phyloP scores from a whole-genome alignment of 1,140 invertebrate genomes.

The Monomorium pharaonis region DNA sequence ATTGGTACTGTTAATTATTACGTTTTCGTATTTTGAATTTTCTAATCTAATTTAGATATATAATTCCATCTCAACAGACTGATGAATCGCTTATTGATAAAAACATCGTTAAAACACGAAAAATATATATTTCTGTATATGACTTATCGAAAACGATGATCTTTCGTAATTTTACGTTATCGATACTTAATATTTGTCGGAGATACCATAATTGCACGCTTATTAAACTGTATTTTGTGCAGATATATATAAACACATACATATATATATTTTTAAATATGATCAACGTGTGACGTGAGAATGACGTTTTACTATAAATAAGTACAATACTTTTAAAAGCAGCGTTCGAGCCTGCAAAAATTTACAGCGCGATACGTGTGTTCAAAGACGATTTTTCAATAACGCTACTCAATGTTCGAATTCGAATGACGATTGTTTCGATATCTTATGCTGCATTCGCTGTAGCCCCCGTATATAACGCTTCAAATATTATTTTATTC shows the following conservation, averaged over 20 bases:
- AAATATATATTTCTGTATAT: not conserved
- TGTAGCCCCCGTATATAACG: too few relatives aligned
- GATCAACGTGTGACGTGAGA: not conserved
- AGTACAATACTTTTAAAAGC: slow-evolving; percentile 10
- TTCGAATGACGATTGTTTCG: not conserved
- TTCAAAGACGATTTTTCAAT: slow-evolving; percentile 2
- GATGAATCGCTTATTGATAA: slow-evolving; percentile 62
- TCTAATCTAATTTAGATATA: slow-evolving; percentile 52
- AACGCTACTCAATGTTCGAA: not conserved
- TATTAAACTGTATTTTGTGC: slow-evolving; percentile 19
- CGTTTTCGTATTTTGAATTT: slow-evolving; percentile 25
- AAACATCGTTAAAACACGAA: slow-evolving; percentile 7
- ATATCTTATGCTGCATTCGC: not conserved
- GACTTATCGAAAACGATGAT: slow-evolving; percentile 20
- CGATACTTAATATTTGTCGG: not conserved
- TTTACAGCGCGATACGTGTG: not conserved
- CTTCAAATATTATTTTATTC: too few relatives aligned
- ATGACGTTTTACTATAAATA: not conserved
- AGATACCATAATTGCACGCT: slow-evolving; percentile 43
- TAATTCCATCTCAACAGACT: slow-evolving; percentile 62
- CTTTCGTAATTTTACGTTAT: slow-evolving; percentile 53
- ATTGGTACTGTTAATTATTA: slow-evolving; percentile 51
- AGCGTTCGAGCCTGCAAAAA: not conserved
- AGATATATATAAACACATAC: slow-evolving; percentile 1
- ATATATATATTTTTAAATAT: slow-evolving; percentile 33